phyloP scores from a whole-genome alignment of 1,140 invertebrate species.

The Achatina immaculata region DNA sequence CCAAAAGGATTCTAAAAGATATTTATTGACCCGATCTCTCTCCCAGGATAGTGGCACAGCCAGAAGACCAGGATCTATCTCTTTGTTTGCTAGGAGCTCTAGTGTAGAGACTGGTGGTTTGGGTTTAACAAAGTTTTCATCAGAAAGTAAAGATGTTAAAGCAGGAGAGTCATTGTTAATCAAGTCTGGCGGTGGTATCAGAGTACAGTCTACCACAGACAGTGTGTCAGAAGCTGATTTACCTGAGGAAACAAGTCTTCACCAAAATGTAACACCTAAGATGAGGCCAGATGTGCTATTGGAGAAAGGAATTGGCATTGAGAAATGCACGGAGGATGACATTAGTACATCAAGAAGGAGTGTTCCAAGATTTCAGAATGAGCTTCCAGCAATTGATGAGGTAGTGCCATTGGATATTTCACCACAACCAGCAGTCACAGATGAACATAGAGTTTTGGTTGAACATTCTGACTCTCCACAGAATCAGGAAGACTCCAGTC shows the following conservation, averaged over 20 bases:
- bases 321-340: neutral
- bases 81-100: neutral
- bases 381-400: neutral
- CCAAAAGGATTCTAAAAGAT: neutral
- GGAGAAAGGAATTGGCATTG: neutral
- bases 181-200: neutral
- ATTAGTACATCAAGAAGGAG: neutral
- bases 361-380: constrained; percentile 3
- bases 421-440: neutral
- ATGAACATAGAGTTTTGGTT: neutral
- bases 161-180: neutral
- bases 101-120: neutral
- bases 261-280: neutral
- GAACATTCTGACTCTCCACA: neutral
- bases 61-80: neutral
- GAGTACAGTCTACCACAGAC: neutral
- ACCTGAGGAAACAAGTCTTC: neutral
- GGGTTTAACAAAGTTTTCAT: neutral
- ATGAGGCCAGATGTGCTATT: neutral
- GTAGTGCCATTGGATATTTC: neutral
- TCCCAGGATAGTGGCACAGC: neutral
- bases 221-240: neutral
- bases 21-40: neutral
- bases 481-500: neutral
- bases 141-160: constrained; percentile 3